These are phyloP conservation scores for Tetrao urogallus DNA, from an alignment of 2,113 vertebrate species.

Conservation along the genomic window DNA sequence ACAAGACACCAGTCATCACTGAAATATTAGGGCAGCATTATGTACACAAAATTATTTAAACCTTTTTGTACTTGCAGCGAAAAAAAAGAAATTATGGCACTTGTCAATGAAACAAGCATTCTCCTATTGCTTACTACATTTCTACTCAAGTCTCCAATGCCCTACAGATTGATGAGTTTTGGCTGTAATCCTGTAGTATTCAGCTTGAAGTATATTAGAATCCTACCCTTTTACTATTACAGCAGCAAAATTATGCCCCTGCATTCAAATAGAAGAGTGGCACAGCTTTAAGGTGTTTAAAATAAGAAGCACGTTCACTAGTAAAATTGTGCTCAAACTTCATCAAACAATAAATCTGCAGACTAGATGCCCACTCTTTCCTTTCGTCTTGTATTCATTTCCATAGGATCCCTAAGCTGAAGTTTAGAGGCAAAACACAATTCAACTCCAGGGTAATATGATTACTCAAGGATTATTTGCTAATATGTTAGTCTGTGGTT, in stretches of 20 bases:
- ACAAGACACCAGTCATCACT: not conserved
- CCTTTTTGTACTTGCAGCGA: slow-evolving; percentile 13
- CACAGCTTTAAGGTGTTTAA: not conserved
- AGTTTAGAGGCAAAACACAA: not conserved
- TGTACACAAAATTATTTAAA: slow-evolving; percentile 53
- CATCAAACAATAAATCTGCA: not conserved
- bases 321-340: not conserved
- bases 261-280: not conserved
- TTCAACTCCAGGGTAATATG: not conserved
- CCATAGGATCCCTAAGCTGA: not conserved
- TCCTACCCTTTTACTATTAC: not conserved
- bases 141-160: slow-evolving; percentile 37
- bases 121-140: slow-evolving; percentile 40
- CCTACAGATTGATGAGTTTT: slow-evolving; percentile 8
- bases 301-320: not conserved
- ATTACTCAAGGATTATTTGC: slow-evolving; percentile 19
- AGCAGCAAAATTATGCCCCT: not conserved
- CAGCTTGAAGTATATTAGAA: slow-evolving; percentile 30
- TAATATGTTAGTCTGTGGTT: slow-evolving; percentile 4
- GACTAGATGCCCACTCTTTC: not conserved
- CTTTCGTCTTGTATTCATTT: not conserved
- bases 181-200: not conserved
- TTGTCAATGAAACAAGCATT: slow-evolving; percentile 38
- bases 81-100: slow-evolving; percentile 18
- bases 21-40: slow-evolving; percentile 34